Evolutionary conservation across 2,113 vertebrate species (phyloP).

Genomic region (Antechinus stuartii): DNA sequence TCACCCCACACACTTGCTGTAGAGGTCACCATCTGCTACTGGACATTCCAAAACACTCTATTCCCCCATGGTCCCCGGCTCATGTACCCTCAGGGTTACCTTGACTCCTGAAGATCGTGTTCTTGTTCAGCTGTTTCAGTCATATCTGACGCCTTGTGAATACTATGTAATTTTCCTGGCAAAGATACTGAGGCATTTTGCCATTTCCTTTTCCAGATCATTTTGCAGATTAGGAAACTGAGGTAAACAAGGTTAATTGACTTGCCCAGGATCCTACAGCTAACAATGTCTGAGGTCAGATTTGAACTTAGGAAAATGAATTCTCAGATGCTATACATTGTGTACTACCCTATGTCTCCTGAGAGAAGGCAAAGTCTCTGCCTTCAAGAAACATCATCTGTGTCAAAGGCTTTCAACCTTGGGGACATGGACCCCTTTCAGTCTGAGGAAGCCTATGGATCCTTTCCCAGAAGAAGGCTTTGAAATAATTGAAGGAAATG

Average conservation of each 20-base stretch:
- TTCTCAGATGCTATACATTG: background rate
- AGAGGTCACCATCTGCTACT: background rate
- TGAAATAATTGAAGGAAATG: background rate
- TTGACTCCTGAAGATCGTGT: background rate
- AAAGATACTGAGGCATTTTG: background rate
- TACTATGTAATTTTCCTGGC: background rate
- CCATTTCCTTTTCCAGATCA: background rate
- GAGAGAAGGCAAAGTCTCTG: background rate
- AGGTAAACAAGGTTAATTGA: background rate
- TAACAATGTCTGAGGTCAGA: background rate
- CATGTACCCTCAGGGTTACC: background rate
- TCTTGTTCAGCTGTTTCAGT: background rate
- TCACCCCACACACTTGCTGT: background rate
- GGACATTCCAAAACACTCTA: background rate
- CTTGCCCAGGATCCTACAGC: background rate
- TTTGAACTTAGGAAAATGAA: background rate
- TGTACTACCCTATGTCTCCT: background rate
- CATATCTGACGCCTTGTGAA: background rate
- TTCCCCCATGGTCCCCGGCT: background rate
- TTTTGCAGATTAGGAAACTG: background rate
- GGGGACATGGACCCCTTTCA: background rate
- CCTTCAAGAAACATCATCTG: background rate
- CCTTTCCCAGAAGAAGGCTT: background rate
- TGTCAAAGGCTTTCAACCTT: background rate
- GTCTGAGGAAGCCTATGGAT: background rate